A percentile compares a stretch with the other conserved stretches of the same genome.
phyloP scores from a whole-genome alignment of 2,113 vertebrate genomes.

The Tenrec ecaudatus region DNA sequence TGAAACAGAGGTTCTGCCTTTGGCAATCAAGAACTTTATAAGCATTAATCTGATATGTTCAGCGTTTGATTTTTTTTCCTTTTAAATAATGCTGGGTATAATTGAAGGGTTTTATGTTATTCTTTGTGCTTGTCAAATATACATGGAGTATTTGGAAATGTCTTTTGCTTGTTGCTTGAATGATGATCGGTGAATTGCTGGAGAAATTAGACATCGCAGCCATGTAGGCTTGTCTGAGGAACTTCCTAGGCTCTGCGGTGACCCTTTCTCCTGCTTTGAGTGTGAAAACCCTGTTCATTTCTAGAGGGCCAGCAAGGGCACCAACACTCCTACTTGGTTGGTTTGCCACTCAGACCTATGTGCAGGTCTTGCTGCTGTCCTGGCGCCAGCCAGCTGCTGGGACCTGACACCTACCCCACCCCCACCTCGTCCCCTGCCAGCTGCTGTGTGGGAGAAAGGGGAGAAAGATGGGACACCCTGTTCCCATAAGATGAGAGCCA shows the following conservation, averaged over 20 bases:
- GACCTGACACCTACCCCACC: neutral
- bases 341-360: neutral
- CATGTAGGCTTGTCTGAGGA: neutral
- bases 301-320: no score
- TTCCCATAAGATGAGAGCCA: neutral
- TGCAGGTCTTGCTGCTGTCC: neutral
- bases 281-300: neutral
- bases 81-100: slow-evolving; percentile 42
- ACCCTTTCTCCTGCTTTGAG: neutral
- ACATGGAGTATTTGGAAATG: neutral
- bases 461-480: neutral
- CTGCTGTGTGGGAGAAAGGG: neutral
- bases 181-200: neutral
- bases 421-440: neutral
- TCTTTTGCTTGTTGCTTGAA: slow-evolving; percentile 36
- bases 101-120: slow-evolving; percentile 9
- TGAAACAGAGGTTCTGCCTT: slow-evolving; percentile 48
- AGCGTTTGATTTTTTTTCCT: slow-evolving; percentile 40
- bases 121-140: neutral
- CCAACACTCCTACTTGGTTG: neutral
- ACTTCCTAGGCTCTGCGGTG: neutral
- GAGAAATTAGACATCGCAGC: neutral
- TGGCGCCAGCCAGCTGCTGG: neutral
- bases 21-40: slow-evolving; percentile 43
- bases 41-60: slow-evolving; percentile 55